phyloP scores from a whole-genome alignment of 2,888 invertebrate genomes.

The Amblyjoppa proteus region DNA sequence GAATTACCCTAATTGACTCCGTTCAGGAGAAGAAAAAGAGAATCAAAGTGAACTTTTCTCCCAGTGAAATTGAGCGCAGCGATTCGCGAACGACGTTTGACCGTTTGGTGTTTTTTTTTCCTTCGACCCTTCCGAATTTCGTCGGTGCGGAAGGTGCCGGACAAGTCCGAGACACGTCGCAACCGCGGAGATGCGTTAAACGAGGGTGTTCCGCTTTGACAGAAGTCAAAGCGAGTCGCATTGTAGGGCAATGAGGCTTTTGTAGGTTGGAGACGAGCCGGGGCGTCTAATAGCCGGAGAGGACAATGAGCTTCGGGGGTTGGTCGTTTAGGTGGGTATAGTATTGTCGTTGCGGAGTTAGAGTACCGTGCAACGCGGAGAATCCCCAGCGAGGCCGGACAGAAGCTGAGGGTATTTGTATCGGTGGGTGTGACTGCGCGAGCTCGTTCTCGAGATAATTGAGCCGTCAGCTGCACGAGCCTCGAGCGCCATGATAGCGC shows the following conservation, averaged over 20 bases:
- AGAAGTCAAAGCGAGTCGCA: constrained; percentile 79
- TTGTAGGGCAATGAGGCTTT: constrained; percentile 76
- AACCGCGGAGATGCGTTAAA: constrained; percentile 17
- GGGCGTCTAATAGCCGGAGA: constrained; percentile 80
- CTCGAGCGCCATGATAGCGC: constrained; percentile 78
- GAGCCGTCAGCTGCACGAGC: constrained; percentile 84
- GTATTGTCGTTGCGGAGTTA: constrained; percentile 16
- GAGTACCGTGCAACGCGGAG: constrained; percentile 44
- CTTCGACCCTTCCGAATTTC: too few relatives aligned
- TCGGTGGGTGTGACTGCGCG: constrained; percentile 81
- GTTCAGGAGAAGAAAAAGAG: constrained; percentile 7
- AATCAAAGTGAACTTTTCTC: not conserved
- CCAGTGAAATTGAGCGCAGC: constrained; percentile 50
- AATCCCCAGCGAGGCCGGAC: not conserved
- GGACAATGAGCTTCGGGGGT: constrained; percentile 79
- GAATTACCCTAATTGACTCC: constrained; percentile 70
- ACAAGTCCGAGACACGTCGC: constrained; percentile 2
- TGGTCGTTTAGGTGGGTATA: constrained; percentile 62
- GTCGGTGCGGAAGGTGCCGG: too few relatives aligned
- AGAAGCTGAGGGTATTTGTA: constrained; percentile 65
- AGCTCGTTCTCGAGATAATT: constrained; percentile 82
- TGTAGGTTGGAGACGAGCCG: constrained; percentile 65
- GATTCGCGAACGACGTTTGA: not conserved
- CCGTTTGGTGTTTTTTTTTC: not conserved
- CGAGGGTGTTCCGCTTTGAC: constrained; percentile 68